phyloP scores from a whole-genome alignment of 2,888 invertebrate species.

The Phyllotreta cruciferae region DNA sequence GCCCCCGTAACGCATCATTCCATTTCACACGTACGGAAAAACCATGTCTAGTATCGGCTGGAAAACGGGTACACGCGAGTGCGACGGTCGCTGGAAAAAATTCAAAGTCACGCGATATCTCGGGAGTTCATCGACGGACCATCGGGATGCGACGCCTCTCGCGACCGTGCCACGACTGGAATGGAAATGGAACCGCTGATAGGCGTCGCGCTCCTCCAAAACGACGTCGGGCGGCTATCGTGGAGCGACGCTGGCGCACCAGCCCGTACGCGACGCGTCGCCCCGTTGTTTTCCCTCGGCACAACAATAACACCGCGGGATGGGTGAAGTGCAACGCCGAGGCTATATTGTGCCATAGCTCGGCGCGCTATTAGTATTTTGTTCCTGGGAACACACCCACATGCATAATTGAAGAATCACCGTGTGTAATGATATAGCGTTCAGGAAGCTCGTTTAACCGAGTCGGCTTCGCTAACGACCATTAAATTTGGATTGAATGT shows the following conservation, averaged over 20 bases:
- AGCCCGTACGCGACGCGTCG: slow-evolving; percentile 6
- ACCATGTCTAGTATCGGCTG: not conserved
- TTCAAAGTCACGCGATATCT: slow-evolving; percentile 21
- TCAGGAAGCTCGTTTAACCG: not conserved
- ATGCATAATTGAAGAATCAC: slow-evolving; percentile 8
- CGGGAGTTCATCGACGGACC: slow-evolving; percentile 9
- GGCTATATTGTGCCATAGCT: not conserved
- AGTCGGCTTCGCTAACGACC: too few relatives aligned
- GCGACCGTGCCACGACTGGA: slow-evolving; percentile 22
- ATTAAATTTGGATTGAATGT: too few relatives aligned
- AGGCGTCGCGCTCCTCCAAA: slow-evolving; percentile 18
- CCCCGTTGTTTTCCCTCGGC: slow-evolving; percentile 20
- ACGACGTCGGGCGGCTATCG: slow-evolving; percentile 10
- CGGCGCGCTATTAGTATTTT: not conserved
- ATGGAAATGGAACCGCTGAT: slow-evolving; percentile 1
- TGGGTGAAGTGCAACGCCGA: slow-evolving; percentile 18
- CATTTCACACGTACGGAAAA: slow-evolving; percentile 11
- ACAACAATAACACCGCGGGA: slow-evolving; percentile 13
- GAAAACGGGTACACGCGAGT: too few relatives aligned
- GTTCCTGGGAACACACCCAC: slow-evolving; percentile 8
- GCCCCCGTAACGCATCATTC: too few relatives aligned
- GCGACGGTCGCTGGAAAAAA: too few relatives aligned
- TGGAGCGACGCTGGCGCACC: slow-evolving; percentile 25
- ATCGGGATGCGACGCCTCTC: not conserved
- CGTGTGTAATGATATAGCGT: slow-evolving; percentile 4